Evolutionary conservation across 2,888 invertebrate species (phyloP).

Genomic region (Panopea generosa): DNA sequence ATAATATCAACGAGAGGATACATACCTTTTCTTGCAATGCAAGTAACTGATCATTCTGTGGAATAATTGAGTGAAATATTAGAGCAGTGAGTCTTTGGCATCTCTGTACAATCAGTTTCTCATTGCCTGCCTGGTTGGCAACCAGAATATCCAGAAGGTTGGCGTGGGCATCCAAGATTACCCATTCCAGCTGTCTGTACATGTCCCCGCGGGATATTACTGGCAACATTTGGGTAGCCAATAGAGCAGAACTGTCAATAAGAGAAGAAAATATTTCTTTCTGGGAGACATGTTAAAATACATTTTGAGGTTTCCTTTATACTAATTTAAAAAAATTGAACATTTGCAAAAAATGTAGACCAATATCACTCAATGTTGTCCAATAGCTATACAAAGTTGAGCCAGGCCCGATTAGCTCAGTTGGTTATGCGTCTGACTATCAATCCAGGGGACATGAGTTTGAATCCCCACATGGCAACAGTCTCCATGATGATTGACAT

Average conservation of each 20-base stretch:
- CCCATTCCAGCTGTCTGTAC: constrained; percentile 83
- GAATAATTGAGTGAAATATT: constrained; percentile 80
- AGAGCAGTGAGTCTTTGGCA: constrained; percentile 82
- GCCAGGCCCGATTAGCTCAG: no score
- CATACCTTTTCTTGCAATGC: constrained; percentile 79
- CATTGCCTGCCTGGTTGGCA: constrained; percentile 67
- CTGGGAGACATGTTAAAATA: no score
- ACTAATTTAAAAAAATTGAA: no score
- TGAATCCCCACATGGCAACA: no score
- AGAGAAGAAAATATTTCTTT: constrained; percentile 3
- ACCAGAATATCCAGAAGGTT: constrained; percentile 77
- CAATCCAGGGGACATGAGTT: no score
- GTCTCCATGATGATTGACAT: no score
- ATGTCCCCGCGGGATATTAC: constrained; percentile 79
- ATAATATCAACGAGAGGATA: no score
- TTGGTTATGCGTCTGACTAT: no score
- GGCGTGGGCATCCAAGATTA: constrained; percentile 82
- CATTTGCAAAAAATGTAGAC: no score
- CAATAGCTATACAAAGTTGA: no score
- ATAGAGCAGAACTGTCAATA: constrained; percentile 77
- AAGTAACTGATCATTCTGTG: constrained; percentile 77
- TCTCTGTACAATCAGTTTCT: constrained; percentile 77
- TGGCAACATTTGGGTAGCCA: constrained; percentile 80
- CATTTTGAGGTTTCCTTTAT: no score
- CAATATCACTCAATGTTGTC: no score